Evolutionary conservation across 2,888 invertebrate species (phyloP), one percentile per base, ranked within the genome.

Genomic region (Eudasyphora cyanicolor): DNA sequence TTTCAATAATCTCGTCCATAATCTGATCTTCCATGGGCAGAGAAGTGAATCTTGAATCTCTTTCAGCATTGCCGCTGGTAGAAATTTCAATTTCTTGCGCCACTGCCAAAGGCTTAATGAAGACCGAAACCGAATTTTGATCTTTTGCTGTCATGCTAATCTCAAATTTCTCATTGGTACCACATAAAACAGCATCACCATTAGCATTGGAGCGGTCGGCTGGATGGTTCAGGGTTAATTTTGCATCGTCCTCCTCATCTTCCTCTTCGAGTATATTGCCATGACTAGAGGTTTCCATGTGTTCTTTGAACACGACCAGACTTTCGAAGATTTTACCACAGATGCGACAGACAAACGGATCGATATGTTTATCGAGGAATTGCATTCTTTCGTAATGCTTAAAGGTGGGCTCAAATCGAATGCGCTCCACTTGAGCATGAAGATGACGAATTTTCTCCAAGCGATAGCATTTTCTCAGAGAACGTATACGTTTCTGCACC

Each of bases 291-390:
- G 45, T 71, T 2, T 84, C 79, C 5, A 89, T 86, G 57, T 90
- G 90, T 27, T 82, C 76, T 27, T 88, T 88, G 80, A 87, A 89
- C 0, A 84, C 76, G 0, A 81, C 67, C n/a, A 90, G 76, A 74
- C 87, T 87, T 82, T 89, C 89, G 69, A 89, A 90, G 76, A 90
- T 89, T 75, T 88, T 88, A 14, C 88, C 87, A 51, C 90, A 90
- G 10, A 84, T 85, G 0, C 86, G 86, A 32, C 90, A 90, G 7
- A 88, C 89, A 83, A 88, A 90, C 0, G 90, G 90, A 82, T 89
- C 89, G 10, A 90, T 89, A 35, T 90, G 90, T 38, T 89, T 88
- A 45, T 90, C 86, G 4, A 90, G 82, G 12, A 90, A 90, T 51
- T 89, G 86, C 89, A 90, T 89, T 51, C 87, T 88, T 8, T 82